A percentile compares a stretch with the other conserved stretches of the same genome.
phyloP scores from a whole-genome alignment of 2,888 invertebrate species.

The Gari tellinella region DNA sequence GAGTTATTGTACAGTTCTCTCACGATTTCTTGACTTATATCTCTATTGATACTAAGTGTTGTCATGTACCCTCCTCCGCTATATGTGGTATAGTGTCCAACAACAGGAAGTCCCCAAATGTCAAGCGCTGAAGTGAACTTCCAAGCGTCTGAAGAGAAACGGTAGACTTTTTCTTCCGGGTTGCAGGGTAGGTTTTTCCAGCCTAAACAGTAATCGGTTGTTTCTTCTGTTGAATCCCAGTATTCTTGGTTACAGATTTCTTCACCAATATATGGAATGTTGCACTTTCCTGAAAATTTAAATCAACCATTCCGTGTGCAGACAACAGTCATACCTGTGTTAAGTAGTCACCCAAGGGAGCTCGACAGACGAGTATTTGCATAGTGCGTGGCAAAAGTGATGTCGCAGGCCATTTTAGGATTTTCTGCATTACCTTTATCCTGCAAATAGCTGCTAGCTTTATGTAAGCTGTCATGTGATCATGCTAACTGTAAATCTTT shows the following conservation, averaged over 20 bases:
- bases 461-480: no score
- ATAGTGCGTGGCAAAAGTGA: no score
- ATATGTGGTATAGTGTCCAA: constrained; percentile 64
- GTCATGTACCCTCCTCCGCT: constrained; percentile 76
- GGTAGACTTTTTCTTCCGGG: constrained; percentile 40
- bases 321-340: no score
- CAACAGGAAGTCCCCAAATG: constrained; percentile 66
- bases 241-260: constrained; percentile 52
- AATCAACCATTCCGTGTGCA: no score
- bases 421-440: no score
- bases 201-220: constrained; percentile 50
- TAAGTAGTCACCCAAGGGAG: no score
- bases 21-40: constrained; percentile 60
- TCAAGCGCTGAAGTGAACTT: constrained; percentile 61
- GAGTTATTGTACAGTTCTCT: constrained; percentile 55
- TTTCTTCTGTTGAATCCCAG: constrained; percentile 48
- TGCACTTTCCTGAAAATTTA: constrained; percentile 41
- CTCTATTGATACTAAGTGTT: constrained; percentile 64
- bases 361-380: no score
- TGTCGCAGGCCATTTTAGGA: no score
- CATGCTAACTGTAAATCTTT: no score
- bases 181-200: constrained; percentile 59
- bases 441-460: no score
- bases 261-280: constrained; percentile 42
- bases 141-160: constrained; percentile 66